phyloP scores from a whole-genome alignment of 64 coral and sea anemone genomes.

The Cladopsammia gracilis region DNA sequence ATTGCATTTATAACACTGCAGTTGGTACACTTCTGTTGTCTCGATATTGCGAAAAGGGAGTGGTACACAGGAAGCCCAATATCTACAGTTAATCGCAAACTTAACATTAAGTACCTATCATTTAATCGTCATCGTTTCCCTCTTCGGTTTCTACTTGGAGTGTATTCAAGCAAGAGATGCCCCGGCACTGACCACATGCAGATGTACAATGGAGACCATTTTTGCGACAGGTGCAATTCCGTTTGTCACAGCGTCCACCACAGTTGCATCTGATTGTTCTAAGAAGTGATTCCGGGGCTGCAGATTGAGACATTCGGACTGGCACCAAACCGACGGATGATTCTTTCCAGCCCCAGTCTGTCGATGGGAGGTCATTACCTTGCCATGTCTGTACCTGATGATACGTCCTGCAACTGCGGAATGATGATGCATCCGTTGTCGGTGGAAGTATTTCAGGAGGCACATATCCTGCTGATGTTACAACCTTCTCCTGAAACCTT shows the following conservation, averaged over 20 bases:
- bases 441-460: conserved; percentile 28
- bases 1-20: too few relatives aligned
- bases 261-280: conserved; percentile 52
- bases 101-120: too few relatives aligned
- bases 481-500: conserved; percentile 41
- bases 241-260: conserved; percentile 1
- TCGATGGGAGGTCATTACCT: conserved; percentile 3
- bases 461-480: conserved; percentile 31
- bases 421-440: conserved; percentile 26
- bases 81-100: too few relatives aligned
- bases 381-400: conserved; percentile 58
- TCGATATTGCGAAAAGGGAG: too few relatives aligned
- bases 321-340: conserved; percentile 2
- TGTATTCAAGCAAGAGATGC: too few relatives aligned
- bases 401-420: conserved; percentile 30
- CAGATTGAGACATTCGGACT: conserved; percentile 1
- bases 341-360: not conserved
- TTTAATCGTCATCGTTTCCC: too few relatives aligned
- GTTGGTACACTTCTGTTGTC: too few relatives aligned
- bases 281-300: conserved; percentile 41
- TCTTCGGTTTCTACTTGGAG: too few relatives aligned
- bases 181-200: too few relatives aligned
- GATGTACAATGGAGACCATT: too few relatives aligned
- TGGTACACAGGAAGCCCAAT: too few relatives aligned
- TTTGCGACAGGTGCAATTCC: too few relatives aligned